Percentiles rank a stretch among this genome's conserved stretches.
Evolutionary conservation across 2,797 vertebrate species (phyloP).

Genomic region (Staurois parvus): DNA sequence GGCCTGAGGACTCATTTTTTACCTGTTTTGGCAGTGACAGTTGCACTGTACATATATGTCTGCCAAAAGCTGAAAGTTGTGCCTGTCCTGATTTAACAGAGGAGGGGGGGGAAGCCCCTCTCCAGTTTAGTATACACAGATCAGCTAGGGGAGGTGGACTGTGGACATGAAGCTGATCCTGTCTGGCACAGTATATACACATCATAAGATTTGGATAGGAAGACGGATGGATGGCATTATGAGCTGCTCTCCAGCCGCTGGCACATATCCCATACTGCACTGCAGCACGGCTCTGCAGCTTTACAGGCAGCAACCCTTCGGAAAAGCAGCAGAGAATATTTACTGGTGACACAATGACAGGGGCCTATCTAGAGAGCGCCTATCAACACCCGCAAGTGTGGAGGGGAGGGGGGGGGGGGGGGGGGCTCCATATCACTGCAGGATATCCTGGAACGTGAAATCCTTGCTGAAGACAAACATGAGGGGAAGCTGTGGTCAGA

Average conservation of each 20-base stretch:
- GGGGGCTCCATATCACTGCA: background rate
- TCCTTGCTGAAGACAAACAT: background rate
- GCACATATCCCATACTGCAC: slow-evolving; percentile 50
- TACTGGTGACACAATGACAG: background rate
- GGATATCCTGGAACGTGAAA: background rate
- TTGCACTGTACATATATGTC: too few relatives aligned
- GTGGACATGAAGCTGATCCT: background rate
- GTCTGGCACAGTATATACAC: background rate
- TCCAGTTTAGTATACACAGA: background rate
- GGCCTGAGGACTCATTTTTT: too few relatives aligned
- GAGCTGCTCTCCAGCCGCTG: background rate
- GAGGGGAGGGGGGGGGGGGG: background rate
- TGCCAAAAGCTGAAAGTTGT: too few relatives aligned
- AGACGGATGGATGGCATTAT: background rate
- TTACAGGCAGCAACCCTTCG: background rate
- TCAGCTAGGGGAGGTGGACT: background rate
- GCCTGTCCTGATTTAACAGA: too few relatives aligned
- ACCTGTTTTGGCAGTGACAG: too few relatives aligned
- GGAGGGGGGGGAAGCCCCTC: too few relatives aligned
- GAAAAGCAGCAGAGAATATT: background rate
- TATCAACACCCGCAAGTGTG: background rate
- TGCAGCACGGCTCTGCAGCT: slow-evolving; percentile 37
- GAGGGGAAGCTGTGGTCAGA: background rate
- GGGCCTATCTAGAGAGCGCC: background rate
- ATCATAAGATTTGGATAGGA: background rate